phyloP scores from a whole-genome alignment of 1,140 invertebrate genomes.

The Heliconius eleuchia region DNA sequence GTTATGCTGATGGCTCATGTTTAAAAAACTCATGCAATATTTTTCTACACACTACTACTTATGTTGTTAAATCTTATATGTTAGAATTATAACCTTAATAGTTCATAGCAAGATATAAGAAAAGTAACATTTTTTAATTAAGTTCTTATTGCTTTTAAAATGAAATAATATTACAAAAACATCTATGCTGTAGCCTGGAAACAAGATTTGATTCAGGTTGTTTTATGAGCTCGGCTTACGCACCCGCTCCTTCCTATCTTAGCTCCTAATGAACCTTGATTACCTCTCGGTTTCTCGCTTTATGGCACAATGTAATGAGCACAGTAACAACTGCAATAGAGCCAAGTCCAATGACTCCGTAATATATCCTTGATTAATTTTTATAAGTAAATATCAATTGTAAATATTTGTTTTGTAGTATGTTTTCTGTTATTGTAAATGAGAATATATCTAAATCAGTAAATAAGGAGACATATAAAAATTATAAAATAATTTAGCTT shows the following conservation, averaged over 20 bases:
- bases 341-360: neutral
- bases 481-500: no score
- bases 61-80: no score
- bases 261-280: conserved; percentile 26
- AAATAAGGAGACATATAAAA: no score
- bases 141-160: neutral
- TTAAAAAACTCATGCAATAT: no score
- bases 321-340: conserved; percentile 10
- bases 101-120: neutral
- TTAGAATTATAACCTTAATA: no score
- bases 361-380: neutral
- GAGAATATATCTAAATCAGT: no score
- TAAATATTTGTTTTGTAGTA: neutral
- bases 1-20: no score
- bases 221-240: conserved; percentile 9
- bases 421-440: no score
- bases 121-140: neutral
- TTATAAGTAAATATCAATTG: neutral
- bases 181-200: neutral
- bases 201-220: conserved; percentile 9
- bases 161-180: neutral
- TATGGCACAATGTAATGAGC: conserved; percentile 12
- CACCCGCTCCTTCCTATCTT: conserved; percentile 13
- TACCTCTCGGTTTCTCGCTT: conserved; percentile 26
- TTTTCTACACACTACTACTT: no score